phyloP scores from a whole-genome alignment of 2,113 vertebrate genomes.

The Pardalotus punctatus region DNA sequence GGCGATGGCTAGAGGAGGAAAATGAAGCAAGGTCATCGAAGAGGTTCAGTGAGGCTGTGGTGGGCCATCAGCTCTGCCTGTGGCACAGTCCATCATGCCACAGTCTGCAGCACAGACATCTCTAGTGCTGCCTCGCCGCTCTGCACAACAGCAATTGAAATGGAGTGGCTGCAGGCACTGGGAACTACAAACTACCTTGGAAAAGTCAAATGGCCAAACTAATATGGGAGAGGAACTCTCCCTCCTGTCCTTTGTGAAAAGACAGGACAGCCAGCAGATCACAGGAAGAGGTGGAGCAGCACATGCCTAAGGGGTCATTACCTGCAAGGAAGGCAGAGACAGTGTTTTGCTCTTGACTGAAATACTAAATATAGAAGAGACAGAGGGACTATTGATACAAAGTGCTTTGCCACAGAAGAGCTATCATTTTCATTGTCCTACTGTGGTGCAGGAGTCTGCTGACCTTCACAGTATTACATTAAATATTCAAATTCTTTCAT shows the following conservation, averaged over 20 bases:
- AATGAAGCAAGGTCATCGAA: background rate
- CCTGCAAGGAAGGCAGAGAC: background rate
- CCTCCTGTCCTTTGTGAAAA: fast-evolving
- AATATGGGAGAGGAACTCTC: background rate
- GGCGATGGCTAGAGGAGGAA: background rate
- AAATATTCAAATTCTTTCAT: background rate
- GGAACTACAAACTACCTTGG: background rate
- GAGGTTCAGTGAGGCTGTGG: background rate
- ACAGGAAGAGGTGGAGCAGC: fast-evolving
- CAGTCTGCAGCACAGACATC: fast-evolving
- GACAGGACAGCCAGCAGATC: background rate
- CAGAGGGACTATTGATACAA: background rate
- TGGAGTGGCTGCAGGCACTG: background rate
- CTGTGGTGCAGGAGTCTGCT: background rate
- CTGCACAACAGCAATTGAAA: background rate
- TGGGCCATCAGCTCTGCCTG: background rate
- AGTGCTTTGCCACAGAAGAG: background rate
- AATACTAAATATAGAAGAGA: background rate
- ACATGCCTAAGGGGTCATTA: fast-evolving
- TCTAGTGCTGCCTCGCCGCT: fast-evolving
- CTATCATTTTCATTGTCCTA: background rate
- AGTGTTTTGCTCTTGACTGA: background rate
- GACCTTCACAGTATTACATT: background rate
- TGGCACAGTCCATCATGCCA: fast-evolving
- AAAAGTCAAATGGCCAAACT: background rate